Base-by-base conservation (phyloP, 1,140 invertebrate species). In the Melipona quadrifasciata region DNA sequence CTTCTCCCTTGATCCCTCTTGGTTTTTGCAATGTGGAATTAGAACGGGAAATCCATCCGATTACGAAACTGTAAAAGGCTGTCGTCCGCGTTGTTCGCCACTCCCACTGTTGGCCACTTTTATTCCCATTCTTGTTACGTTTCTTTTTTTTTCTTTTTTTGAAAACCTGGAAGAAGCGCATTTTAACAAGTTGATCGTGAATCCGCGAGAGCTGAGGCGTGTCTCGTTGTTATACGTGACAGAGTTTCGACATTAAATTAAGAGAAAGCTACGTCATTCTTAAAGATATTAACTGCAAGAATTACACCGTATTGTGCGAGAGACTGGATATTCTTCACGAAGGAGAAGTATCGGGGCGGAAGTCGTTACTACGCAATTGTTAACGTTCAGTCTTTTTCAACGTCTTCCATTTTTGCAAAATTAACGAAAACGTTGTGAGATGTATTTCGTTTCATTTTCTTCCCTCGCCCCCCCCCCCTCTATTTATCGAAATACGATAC, bases 1-100 rank as follows among this genome's bases (percentile, higher is more conserved):
- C 87, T 85, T 88, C 73, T 65, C 87, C 83, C 82, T 90, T 89
- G 80, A 80, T 80, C 83, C 47, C 86, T 83, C 75, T 81, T 86
- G 84, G 82, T 90, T 88, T 91, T 88, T 79, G 31, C 61, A 64
- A 55, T 79, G n/a, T 64, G 64, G 57, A 84, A 71, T 51, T 34
- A 19, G 6, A 21, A 21, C 6, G 39, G 64, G 57, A 24, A n/a
- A n/a, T 39, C 67, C 39, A 8, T n/a, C 1, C 11, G 17, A 11
- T 21, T n/a, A 27, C 1, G 64, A 78, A 78, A 78, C 75, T 83
- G 64, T 78, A 61, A 21, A 27, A 27, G 24, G 19, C 80, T 47
- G 39, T 47, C 11, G 87, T 71, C 74, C 74, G 51, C n/a, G 73
- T 61, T 85, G 84, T 86, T 74, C 31, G 34, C 27, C 57, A 81